Evolutionary conservation across 1,140 invertebrate species (phyloP), one percentile per base, ranked within the genome.

Genomic region (Gryon sp.): DNA sequence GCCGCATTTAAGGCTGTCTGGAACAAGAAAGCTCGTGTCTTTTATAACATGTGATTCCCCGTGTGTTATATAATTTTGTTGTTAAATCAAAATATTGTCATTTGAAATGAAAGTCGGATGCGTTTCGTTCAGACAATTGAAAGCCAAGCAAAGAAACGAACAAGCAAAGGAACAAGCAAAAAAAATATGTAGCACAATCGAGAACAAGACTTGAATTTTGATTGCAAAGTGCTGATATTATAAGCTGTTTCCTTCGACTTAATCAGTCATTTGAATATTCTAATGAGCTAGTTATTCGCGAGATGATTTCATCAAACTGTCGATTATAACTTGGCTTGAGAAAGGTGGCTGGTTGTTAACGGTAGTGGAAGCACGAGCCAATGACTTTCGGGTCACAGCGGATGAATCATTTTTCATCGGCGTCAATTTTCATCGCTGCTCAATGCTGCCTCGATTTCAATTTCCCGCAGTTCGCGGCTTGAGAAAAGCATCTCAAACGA

Each of bases 361-460:
- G 36, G 48, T 24, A 18, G 14, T 32, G 28, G 45, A 32, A 28
- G 62, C 62, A 43, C 48, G 62, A 66, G 62, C 48, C 48, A 45
- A 34, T 28, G 32, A 9, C 32, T 34, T 34, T 34, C 18, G 34
- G 50, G 34, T 34, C 50, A 18, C 19, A 34, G 50, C 34, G 45
- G 46, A 16, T 46, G 55, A 59, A 59, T 59, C 40, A 46, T 60
- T 60, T 46, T 38, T 28, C n/a, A 19, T 28, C 19, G 9, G n/a
- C n/a, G n/a, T n/a, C 40, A 40, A 60, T 60, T 60, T 60, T 14
- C 57, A 60, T 46, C 34, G 30, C 18, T n/a, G n/a, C n/a, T n/a
- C n/a, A n/a, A n/a, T n/a, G 22, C 36, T 8, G 20, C 30, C 41
- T 59, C 55, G 4, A 24, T 8, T 59, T 22, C 40, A 57, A 57